Base-by-base conservation (phyloP, 2,797 vertebrate genomes). In the Phyllotis vaccarum region DNA sequence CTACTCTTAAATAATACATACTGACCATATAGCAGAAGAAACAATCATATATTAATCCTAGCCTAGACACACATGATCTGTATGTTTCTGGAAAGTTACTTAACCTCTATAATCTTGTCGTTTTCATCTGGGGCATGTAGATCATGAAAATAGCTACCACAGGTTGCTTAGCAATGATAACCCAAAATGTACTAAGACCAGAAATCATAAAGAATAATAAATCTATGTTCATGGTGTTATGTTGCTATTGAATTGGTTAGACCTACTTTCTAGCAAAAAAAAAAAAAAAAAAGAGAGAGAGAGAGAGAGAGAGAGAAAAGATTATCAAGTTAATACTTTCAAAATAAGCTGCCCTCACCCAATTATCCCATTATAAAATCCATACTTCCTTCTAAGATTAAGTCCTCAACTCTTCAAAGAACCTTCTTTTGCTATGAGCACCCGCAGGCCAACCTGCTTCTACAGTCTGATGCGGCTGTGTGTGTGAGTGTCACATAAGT, bases 291-390 rank as follows among this genome's bases (percentile, higher is more conserved):
- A 62, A n/a, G n/a, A 88, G n/a, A n/a, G n/a, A n/a, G n/a, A n/a
- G n/a, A n/a, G n/a, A n/a, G n/a, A n/a, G n/a, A n/a, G n/a, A n/a
- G n/a, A n/a, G n/a, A n/a, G n/a, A n/a, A n/a, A 79, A 34, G 31
- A 85, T 76, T 90, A 79, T 7, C 74, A 89, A 82, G 37, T 83
- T 92, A 94, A 72, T 49, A 87, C 37, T 87, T 94, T 14, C 86
- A 60, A 79, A 94, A 74, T 14, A 19, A 19, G 34, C 17, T 54
- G 24, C 34, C 31, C 6, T 91, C 60, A 17, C 34, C 22, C 12
- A n/a, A 46, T 46, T 64, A 24, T 92, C 31, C 60, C 74, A 89
- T n/a, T 54, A 74, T 24, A 81, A 92, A 97, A 92, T n/a, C 80
- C 66, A 66, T 62, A 58, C 24, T 91, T 76, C 68, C 58, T 46